These are phyloP conservation scores for Lucilia cuprina DNA, from an alignment of 1,140 invertebrate species.

Conservation along the genomic window DNA sequence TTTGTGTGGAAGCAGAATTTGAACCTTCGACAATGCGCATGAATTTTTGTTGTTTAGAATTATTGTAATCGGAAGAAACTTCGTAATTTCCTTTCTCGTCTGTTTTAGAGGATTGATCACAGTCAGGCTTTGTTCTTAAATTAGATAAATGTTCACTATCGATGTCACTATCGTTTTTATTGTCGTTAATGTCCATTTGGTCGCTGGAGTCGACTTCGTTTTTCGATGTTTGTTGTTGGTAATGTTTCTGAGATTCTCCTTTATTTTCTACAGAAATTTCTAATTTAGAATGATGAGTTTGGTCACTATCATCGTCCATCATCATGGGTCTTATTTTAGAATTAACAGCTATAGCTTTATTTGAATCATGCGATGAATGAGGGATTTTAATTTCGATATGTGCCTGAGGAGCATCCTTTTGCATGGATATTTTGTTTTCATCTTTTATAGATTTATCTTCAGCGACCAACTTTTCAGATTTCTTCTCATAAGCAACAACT, in stretches of 20 bases:
- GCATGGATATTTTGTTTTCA: neutral
- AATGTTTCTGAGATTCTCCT: neutral
- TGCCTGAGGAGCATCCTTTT: slow-evolving; percentile 34
- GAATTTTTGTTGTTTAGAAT: slow-evolving; percentile 41
- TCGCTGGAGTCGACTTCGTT: neutral
- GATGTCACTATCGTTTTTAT: neutral
- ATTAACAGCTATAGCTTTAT: slow-evolving; percentile 47
- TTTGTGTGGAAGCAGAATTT: slow-evolving; percentile 58
- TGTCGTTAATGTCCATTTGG: neutral
- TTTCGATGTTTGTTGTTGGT: neutral
- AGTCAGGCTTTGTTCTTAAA: slow-evolving; percentile 43
- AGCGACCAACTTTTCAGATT: neutral
- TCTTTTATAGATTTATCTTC: neutral
- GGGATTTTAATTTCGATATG: slow-evolving; percentile 58
- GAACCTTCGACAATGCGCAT: slow-evolving; percentile 53
- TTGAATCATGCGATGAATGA: slow-evolving; percentile 36
- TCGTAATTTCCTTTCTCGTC: neutral
- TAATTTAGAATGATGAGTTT: neutral
- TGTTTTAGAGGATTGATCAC: slow-evolving; percentile 37
- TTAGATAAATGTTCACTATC: neutral
- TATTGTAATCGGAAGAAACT: slow-evolving; percentile 17
- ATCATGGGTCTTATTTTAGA: slow-evolving; percentile 46
- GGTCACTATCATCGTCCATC: neutral
- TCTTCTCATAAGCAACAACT: neutral
- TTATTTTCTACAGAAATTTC: slow-evolving; percentile 14